Evolutionary conservation across 2,888 invertebrate genomes (phyloP).

Genomic region (Notodonta dromedarius): DNA sequence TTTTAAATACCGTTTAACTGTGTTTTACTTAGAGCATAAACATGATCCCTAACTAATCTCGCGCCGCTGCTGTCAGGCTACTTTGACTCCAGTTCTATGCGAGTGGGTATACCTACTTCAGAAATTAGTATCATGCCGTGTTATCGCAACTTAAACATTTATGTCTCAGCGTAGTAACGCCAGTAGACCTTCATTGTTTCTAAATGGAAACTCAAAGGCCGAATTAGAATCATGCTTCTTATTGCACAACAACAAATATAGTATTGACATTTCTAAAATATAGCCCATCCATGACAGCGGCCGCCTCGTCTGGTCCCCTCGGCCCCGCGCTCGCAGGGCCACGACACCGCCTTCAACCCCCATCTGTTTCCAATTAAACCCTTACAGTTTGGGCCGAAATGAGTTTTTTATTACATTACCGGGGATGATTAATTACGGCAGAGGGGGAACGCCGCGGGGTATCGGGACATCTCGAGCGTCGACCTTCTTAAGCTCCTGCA

Average conservation of each 20-base stretch:
- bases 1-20: too few relatives aligned
- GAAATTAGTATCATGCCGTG: not conserved
- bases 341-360: conserved; percentile 2
- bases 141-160: not conserved
- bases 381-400: conserved; percentile 23
- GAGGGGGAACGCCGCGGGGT: not conserved
- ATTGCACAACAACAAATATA: not conserved
- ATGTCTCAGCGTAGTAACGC: too few relatives aligned
- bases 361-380: conserved; percentile 29
- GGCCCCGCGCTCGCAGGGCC: not conserved
- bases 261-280: not conserved
- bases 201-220: too few relatives aligned
- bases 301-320: not conserved
- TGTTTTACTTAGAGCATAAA: too few relatives aligned
- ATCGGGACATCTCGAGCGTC: not conserved
- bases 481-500: not conserved
- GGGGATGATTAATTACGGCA: conserved; percentile 23
- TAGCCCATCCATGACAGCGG: not conserved
- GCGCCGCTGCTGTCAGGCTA: too few relatives aligned
- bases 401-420: conserved; percentile 32
- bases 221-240: not conserved
- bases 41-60: too few relatives aligned
- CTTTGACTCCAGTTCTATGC: too few relatives aligned
- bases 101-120: too few relatives aligned
- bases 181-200: not conserved